Evolutionary conservation across 2,797 vertebrate genomes (phyloP).

Genomic region (Limosa lapponica): DNA sequence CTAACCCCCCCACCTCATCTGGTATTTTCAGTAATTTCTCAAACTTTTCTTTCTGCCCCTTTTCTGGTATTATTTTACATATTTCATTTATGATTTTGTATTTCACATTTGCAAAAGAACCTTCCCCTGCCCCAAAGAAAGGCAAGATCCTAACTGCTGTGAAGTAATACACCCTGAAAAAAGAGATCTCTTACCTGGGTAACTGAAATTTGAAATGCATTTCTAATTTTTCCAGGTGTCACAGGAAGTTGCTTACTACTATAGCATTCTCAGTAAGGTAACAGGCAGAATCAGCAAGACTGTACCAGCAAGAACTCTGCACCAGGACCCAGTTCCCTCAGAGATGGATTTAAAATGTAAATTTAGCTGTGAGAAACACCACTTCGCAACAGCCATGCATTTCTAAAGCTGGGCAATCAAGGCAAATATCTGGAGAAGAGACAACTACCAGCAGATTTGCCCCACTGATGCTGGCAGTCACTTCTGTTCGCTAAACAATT

Average conservation of each 20-base stretch:
- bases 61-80: not conserved
- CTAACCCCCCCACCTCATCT: not conserved
- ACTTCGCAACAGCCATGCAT: not conserved
- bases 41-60: not conserved
- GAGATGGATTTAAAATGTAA: not conserved
- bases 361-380: not conserved
- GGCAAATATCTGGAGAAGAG: not conserved
- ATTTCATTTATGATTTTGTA: not conserved
- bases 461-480: not conserved
- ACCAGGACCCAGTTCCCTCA: not conserved
- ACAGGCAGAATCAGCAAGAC: not conserved
- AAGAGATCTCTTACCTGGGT: not conserved
- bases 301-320: not conserved
- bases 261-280: not conserved
- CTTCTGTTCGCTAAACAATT: not conserved
- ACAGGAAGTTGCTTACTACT: not conserved
- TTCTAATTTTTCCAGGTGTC: not conserved
- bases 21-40: not conserved
- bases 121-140: not conserved
- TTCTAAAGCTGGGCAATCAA: not conserved
- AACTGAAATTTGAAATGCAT: not conserved
- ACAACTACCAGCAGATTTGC: not conserved
- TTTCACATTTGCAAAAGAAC: not conserved
- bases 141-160: not conserved
- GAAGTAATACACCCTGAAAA: not conserved